A percentile compares a stretch with the other conserved stretches of the same genome.
Evolutionary conservation across 2,113 vertebrate genomes (phyloP).

Genomic region (Crotophaga sulcirostris): DNA sequence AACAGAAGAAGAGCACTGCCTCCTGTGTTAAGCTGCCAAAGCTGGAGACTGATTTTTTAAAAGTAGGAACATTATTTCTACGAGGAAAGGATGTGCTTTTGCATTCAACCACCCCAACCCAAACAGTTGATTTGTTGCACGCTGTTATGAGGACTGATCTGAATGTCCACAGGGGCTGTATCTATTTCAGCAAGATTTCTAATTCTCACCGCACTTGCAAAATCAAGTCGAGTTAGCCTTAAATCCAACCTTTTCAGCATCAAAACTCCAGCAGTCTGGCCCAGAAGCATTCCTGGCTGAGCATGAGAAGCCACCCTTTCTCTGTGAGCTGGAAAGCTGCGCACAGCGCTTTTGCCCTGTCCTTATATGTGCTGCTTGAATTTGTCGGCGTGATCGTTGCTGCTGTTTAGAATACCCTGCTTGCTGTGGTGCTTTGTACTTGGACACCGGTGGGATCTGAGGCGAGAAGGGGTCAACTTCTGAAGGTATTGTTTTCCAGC

Average conservation of each 20-base stretch:
- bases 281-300: background rate
- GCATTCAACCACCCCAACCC: background rate
- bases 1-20: background rate
- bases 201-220: background rate
- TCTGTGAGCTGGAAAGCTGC: accelerated
- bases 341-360: background rate
- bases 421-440: background rate
- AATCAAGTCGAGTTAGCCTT: background rate
- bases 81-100: background rate
- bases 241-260: background rate
- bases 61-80: background rate
- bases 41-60: background rate
- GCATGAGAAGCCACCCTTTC: background rate
- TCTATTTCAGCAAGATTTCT: background rate
- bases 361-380: background rate
- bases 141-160: background rate
- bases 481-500: constrained; percentile 36
- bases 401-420: background rate
- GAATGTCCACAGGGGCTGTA: background rate
- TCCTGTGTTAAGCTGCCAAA: background rate
- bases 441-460: background rate
- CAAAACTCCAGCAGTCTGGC: background rate
- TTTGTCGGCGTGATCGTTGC: background rate
- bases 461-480: constrained; percentile 37
- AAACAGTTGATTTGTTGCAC: background rate